Evolutionary conservation across 2,888 invertebrate species (phyloP).

Genomic region (Dolichopus griseipennis): DNA sequence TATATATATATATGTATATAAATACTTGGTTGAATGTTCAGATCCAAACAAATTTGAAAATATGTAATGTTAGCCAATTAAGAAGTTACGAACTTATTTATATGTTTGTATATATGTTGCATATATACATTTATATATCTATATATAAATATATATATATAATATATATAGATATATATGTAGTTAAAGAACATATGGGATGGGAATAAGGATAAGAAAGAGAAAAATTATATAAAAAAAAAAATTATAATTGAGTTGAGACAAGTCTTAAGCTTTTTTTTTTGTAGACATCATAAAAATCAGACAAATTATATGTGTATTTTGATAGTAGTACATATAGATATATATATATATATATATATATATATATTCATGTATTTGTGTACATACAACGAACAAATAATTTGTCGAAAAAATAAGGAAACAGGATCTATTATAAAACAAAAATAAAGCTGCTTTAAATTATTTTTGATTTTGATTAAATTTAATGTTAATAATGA

Average conservation of each 20-base stretch:
- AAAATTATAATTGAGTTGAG: not conserved
- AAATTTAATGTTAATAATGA: not conserved
- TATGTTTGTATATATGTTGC: not conserved
- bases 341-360: too few species aligned
- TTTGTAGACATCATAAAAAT: constrained; percentile 5
- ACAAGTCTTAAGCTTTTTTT: not conserved
- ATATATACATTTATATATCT: not conserved
- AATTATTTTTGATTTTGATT: constrained; percentile 6
- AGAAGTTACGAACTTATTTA: not conserved
- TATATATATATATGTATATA: too few species aligned
- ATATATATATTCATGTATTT: not conserved
- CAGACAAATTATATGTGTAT: not conserved
- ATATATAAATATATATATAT: not conserved
- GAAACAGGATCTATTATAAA: not conserved
- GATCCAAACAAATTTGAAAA: not conserved
- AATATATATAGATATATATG: not conserved
- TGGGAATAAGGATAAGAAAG: not conserved
- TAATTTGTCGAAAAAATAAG: constrained; percentile 1
- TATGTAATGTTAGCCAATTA: not conserved
- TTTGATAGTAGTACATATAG: too few species aligned
- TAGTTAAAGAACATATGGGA: not conserved
- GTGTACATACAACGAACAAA: not conserved
- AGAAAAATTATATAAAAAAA: not conserved
- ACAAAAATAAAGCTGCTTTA: not conserved
- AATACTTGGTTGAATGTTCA: too few species aligned